Evolutionary conservation across 2,888 invertebrate genomes (phyloP), one percentile per base, ranked within the genome.

Genomic region (Microctonus aethiopoides): DNA sequence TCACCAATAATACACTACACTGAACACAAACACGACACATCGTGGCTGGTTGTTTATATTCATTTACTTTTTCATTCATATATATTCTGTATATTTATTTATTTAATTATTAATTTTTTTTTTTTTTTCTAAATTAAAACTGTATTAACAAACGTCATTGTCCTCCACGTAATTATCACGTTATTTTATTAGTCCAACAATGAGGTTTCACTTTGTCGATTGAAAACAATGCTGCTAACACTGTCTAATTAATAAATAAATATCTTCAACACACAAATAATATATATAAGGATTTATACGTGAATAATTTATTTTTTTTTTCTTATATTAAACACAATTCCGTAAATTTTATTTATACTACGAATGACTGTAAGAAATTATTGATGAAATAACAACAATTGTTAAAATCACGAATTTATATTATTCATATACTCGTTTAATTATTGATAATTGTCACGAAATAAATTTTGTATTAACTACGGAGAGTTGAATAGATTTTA

Each of bases 1-100:
- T 79, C 85, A 85, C 84, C 83, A n/a, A n/a, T n/a, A 84, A 80
- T 76, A 81, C 85, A 85, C 84, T 84, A 81, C 84, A 85, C 85
- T 79, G 78, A 80, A 81, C 81, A 84, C 85, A 84, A 83, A 85
- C 85, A 82, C 83, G 80, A 79, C 85, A 85, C 85, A 85, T 85
- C 71, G 80, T 80, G 76, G 74, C 74, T 71, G 41, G 36, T 66
- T 34, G 22, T 69, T 39, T 61, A 59, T 51, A 34, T 56, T 22
- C 46, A 29, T 57, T 10, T 26, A 57, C 24, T 5, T n/a, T 10
- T 41, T 10, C 16, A 59, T 24, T 32, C n/a, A n/a, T n/a, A n/a
- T n/a, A n/a, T n/a, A n/a, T n/a, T n/a, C n/a, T n/a, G n/a, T n/a
- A n/a, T n/a, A n/a, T 6, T 29, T 16, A 26, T n/a, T 26, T 24